A percentile compares a stretch with the other conserved stretches of the same genome.
These are phyloP conservation scores for Tupaia tana DNA, from an alignment of 2,113 vertebrate species.

Conservation along the genomic window DNA sequence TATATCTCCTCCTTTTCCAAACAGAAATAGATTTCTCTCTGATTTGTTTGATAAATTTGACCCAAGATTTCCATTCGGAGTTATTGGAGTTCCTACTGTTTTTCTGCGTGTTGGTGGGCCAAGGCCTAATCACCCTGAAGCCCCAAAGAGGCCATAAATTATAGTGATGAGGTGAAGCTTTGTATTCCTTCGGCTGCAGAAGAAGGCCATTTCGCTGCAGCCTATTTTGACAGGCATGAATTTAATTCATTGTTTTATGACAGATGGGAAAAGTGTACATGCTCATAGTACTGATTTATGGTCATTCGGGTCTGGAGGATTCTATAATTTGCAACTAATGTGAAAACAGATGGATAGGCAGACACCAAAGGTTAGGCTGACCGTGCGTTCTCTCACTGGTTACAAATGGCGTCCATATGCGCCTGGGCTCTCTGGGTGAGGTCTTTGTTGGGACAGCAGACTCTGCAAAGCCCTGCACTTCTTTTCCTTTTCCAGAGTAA, in stretches of 20 bases:
- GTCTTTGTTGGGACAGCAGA: conserved; percentile 86
- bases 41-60: conserved; percentile 99
- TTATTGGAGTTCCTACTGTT: conserved; percentile 99
- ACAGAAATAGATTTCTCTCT: conserved; percentile 97
- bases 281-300: conserved; percentile 97
- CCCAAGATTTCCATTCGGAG: conserved; percentile 96
- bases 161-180: conserved; percentile 96
- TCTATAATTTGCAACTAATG: conserved; percentile 96
- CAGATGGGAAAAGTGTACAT: conserved; percentile 96
- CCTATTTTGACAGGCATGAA: conserved; percentile 96
- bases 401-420: conserved; percentile 99
- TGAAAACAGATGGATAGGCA: conserved; percentile 99
- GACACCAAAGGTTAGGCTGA: conserved; percentile 94
- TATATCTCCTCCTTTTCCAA: conserved; percentile 96
- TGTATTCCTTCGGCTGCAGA: conserved; percentile 94
- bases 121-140: conserved; percentile 95
- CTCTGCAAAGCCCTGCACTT: not conserved
- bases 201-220: conserved; percentile 92
- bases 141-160: conserved; percentile 99
- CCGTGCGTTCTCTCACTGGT: conserved; percentile 90
- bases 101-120: conserved; percentile 99
- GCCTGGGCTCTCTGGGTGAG: conserved; percentile 86
- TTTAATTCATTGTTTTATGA: conserved; percentile 99
- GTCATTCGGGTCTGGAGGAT: conserved; percentile 97
- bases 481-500: conserved; percentile 10